phyloP scores from a whole-genome alignment of 2,797 vertebrate genomes.

The Sebastes trivittatus region DNA sequence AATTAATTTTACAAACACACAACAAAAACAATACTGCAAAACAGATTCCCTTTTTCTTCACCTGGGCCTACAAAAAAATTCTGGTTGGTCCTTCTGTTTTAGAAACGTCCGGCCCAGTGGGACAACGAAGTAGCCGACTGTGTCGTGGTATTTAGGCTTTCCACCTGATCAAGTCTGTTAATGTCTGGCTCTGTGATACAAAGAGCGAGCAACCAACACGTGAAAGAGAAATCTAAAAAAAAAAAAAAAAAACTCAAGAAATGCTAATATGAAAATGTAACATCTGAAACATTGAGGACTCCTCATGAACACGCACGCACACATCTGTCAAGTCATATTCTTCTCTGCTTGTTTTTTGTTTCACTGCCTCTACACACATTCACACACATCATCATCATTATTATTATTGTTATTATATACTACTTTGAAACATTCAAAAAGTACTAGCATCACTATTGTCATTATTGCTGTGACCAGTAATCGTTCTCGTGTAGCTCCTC shows the following conservation, averaged over 20 bases:
- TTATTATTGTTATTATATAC: conserved; percentile 56
- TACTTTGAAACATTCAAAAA: conserved; percentile 74
- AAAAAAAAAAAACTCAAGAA: not conserved
- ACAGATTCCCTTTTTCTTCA: conserved; percentile 68
- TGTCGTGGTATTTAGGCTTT: conserved; percentile 10
- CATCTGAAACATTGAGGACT: conserved; percentile 44
- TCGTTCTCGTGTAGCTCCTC: conserved; percentile 44
- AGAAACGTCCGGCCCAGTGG: conserved; percentile 28
- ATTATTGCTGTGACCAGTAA: conserved; percentile 74
- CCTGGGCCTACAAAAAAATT: conserved; percentile 24
- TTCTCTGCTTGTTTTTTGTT: conserved; percentile 33
- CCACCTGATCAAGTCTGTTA: conserved; percentile 42
- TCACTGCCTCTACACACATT: conserved; percentile 39
- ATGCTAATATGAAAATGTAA: conserved; percentile 43
- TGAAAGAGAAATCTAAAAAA: conserved; percentile 20
- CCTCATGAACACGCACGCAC: conserved; percentile 20
- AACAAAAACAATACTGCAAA: conserved; percentile 57
- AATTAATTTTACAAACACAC: conserved; percentile 36
- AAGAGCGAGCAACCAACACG: conserved; percentile 21
- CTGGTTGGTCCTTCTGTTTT: conserved; percentile 69
- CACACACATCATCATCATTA: conserved; percentile 33
- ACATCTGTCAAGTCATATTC: conserved; percentile 25
- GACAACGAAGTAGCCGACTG: conserved; percentile 8
- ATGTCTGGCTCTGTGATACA: conserved; percentile 24
- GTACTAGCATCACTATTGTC: conserved; percentile 60